Evolutionary conservation across 2,113 vertebrate genomes (phyloP).

Genomic region (Carassius auratus): DNA sequence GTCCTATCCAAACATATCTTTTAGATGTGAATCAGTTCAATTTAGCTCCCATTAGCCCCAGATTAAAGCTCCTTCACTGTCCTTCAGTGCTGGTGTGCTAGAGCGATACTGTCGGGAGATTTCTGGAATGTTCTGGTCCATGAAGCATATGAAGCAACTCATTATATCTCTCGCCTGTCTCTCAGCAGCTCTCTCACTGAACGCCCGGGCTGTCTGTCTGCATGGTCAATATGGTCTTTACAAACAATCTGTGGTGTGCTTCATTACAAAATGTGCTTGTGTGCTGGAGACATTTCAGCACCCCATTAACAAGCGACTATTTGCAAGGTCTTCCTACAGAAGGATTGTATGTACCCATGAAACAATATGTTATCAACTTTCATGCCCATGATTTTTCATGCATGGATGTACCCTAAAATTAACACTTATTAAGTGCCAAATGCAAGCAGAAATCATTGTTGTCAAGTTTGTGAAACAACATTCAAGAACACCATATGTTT

Average conservation of each 20-base stretch:
- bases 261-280: not conserved
- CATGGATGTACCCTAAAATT: not conserved
- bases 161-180: slow-evolving; percentile 64
- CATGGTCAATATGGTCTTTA: slow-evolving; percentile 64
- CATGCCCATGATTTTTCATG: not conserved
- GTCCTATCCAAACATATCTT: not conserved
- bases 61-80: not conserved
- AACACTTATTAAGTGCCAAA: no score
- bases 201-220: slow-evolving; percentile 48
- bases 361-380: not conserved
- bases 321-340: not conserved
- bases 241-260: slow-evolving; percentile 64
- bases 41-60: not conserved
- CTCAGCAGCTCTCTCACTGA: slow-evolving; percentile 52
- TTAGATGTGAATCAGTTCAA: not conserved
- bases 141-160: slow-evolving; percentile 56
- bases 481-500: not conserved
- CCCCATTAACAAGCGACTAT: not conserved
- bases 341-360: not conserved
- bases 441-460: not conserved
- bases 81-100: not conserved
- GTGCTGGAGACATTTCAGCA: not conserved
- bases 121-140: slow-evolving; percentile 39
- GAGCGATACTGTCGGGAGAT: slow-evolving; percentile 23
- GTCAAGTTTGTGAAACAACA: not conserved